phyloP scores from a whole-genome alignment of 2,797 vertebrate species.

The Varecia variegata region DNA sequence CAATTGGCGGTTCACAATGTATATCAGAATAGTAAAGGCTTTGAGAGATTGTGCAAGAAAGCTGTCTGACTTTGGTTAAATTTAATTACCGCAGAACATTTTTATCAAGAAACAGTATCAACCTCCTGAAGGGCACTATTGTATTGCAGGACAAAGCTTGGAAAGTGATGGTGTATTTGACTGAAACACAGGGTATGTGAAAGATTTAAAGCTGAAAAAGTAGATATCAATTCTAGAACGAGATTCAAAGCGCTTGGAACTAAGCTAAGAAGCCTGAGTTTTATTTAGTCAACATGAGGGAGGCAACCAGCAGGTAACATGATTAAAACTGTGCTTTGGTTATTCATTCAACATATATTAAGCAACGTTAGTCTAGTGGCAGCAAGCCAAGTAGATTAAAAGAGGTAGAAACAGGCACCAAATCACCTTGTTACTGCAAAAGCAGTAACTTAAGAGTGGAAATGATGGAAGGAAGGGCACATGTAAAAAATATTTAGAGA shows the following conservation, averaged over 20 bases:
- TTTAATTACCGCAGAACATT: slow-evolving; percentile 10
- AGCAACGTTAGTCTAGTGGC: neutral
- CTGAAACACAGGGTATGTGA: neutral
- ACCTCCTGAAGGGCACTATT: slow-evolving; percentile 1
- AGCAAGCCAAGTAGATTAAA: slow-evolving; percentile 1
- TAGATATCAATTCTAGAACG: neutral
- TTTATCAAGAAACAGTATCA: slow-evolving; percentile 28
- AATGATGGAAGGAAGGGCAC: neutral
- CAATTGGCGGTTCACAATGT: neutral
- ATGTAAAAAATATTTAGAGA: neutral
- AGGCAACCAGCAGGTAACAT: neutral
- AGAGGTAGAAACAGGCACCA: neutral
- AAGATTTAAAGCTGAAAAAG: neutral
- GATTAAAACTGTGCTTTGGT: neutral
- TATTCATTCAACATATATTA: slow-evolving; percentile 24
- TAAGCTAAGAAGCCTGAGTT: neutral
- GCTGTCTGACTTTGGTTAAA: neutral
- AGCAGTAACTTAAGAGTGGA: neutral
- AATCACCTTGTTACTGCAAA: neutral
- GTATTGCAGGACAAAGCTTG: neutral
- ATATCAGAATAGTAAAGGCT: slow-evolving; percentile 37
- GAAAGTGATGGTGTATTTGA: neutral
- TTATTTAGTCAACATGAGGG: neutral
- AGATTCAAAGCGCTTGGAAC: neutral
- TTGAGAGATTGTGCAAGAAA: slow-evolving; percentile 22